These are phyloP conservation scores for Pterocles burchelli DNA, from an alignment of 2,113 vertebrate genomes.

Conservation along the genomic window DNA sequence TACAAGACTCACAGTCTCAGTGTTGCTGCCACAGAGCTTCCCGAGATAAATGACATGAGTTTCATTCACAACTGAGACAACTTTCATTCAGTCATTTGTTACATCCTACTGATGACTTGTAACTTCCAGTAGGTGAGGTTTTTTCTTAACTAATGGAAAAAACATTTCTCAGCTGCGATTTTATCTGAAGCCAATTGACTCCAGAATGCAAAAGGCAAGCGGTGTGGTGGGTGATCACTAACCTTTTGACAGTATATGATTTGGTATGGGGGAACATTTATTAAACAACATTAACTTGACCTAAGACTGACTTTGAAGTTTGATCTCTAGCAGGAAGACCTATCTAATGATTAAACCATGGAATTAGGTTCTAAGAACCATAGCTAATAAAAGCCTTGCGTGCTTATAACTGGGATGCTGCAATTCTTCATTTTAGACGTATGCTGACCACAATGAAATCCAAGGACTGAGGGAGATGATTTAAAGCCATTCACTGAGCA, in stretches of 20 bases:
- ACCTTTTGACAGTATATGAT: background rate
- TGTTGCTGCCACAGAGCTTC: background rate
- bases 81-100: constrained; percentile 17
- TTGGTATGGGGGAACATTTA: constrained; percentile 4
- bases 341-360: constrained; percentile 62
- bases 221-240: background rate
- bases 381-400: constrained; percentile 22
- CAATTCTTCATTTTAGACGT: constrained; percentile 43
- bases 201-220: background rate
- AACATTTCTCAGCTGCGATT: background rate
- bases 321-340: constrained; percentile 30
- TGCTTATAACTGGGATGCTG: constrained; percentile 4
- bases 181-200: background rate
- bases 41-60: constrained; percentile 10
- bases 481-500: background rate
- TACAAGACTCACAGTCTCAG: background rate
- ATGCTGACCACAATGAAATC: constrained; percentile 41
- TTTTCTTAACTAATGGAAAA: background rate
- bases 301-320: constrained; percentile 51
- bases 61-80: constrained; percentile 17
- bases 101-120: background rate
- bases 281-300: constrained; percentile 46
- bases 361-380: constrained; percentile 18
- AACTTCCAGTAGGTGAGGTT: background rate
- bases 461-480: background rate